phyloP scores from a whole-genome alignment of 1,140 invertebrate genomes.

The Brachionus rubens region DNA sequence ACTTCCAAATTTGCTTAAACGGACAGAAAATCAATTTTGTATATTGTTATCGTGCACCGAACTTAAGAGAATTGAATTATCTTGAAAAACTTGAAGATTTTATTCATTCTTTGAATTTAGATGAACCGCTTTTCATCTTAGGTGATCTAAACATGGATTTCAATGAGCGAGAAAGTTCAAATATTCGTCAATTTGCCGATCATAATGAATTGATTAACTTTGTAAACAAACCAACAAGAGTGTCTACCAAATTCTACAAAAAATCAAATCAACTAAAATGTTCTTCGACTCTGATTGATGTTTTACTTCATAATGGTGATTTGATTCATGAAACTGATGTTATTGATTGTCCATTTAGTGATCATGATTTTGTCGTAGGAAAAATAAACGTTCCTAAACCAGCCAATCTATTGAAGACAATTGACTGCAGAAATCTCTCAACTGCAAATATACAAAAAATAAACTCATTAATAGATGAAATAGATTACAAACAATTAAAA shows the following conservation, averaged over 20 bases:
- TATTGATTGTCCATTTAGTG: background rate
- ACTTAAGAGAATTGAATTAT: background rate
- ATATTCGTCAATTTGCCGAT: background rate
- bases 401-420: background rate
- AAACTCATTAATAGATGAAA: background rate
- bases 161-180: background rate
- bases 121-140: background rate
- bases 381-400: background rate
- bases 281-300: background rate
- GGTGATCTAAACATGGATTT: background rate
- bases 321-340: background rate
- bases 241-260: too few species aligned
- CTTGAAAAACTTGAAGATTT: background rate
- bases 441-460: background rate
- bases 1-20: too few species aligned
- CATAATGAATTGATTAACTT: background rate
- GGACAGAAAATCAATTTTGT: background rate
- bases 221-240: background rate
- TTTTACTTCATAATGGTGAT: background rate
- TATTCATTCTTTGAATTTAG: background rate
- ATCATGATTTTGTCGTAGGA: background rate
- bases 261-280: background rate
- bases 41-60: background rate
- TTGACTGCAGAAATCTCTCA: background rate
- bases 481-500: background rate